phyloP scores from a whole-genome alignment of 1,140 invertebrate species.

The Sesamia nonagrioides region DNA sequence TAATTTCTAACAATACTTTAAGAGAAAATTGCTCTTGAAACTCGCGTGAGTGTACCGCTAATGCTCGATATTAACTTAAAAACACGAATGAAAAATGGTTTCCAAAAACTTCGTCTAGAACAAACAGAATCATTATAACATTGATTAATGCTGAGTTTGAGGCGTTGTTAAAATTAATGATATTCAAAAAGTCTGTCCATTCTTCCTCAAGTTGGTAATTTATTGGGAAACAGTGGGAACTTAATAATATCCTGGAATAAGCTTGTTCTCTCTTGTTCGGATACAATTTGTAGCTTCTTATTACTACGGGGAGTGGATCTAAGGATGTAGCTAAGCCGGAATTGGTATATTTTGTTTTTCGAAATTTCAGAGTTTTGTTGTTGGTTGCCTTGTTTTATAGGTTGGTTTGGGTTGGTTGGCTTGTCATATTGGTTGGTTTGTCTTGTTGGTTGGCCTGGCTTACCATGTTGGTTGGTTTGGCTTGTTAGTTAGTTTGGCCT shows the following conservation, averaged over 20 bases:
- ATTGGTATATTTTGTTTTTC: too few species aligned
- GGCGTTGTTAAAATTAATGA: constrained; percentile 48
- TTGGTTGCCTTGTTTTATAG: too few species aligned
- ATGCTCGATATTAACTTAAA: neutral
- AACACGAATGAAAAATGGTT: neutral
- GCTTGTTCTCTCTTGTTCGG: constrained; percentile 11
- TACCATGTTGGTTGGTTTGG: too few species aligned
- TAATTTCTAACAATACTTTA: too few species aligned
- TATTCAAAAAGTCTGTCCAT: constrained; percentile 45
- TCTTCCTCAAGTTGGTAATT: constrained; percentile 37
- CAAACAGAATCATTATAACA: constrained; percentile 18
- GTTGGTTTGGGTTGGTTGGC: too few species aligned
- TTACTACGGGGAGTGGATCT: neutral
- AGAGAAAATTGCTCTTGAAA: too few species aligned
- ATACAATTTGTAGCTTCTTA: constrained; percentile 35
- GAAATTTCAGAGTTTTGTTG: too few species aligned
- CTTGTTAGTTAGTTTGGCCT: too few species aligned
- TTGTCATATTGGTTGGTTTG: too few species aligned
- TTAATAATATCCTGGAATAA: constrained; percentile 31
- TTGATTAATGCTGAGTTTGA: constrained; percentile 32
- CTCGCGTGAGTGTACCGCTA: neutral
- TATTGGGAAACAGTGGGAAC: constrained; percentile 44
- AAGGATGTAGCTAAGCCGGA: neutral
- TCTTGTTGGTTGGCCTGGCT: too few species aligned
- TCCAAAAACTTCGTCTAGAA: neutral